Conservation (phyloP, 2,888 invertebrate genomes). For the Xestia sexstrigata region DNA sequence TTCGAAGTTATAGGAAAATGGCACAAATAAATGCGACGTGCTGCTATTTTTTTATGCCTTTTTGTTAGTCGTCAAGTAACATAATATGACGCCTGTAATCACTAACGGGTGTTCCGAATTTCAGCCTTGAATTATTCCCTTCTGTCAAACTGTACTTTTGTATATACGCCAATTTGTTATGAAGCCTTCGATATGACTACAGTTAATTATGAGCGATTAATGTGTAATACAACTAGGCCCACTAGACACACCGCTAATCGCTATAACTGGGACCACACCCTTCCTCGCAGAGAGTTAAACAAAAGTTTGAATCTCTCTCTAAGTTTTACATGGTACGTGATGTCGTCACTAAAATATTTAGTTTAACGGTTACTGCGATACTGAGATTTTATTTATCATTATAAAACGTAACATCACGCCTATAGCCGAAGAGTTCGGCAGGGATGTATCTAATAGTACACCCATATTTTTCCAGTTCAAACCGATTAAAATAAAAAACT, state of each 20-base stretch:
- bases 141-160: no score
- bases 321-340: slow-evolving; percentile 56
- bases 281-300: slow-evolving; percentile 19
- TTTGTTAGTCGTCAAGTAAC: background rate
- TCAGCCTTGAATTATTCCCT: no score
- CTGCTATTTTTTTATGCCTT: background rate
- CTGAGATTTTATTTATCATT: slow-evolving; percentile 41
- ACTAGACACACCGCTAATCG: background rate
- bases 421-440: background rate
- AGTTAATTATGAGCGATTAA: background rate
- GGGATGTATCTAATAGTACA: background rate
- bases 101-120: no score
- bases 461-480: background rate
- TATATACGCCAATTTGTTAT: no score
- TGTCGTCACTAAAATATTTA: slow-evolving; percentile 28
- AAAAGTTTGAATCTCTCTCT: slow-evolving; percentile 45
- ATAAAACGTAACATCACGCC: background rate
- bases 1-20: background rate
- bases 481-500: no score
- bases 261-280: slow-evolving; percentile 40
- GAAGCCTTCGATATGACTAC: no score
- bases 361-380: slow-evolving; percentile 19
- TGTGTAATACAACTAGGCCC: background rate
- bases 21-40: background rate
- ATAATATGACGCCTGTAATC: background rate